phyloP scores from a whole-genome alignment of 2,797 vertebrate species.

The Leuciscus waleckii region DNA sequence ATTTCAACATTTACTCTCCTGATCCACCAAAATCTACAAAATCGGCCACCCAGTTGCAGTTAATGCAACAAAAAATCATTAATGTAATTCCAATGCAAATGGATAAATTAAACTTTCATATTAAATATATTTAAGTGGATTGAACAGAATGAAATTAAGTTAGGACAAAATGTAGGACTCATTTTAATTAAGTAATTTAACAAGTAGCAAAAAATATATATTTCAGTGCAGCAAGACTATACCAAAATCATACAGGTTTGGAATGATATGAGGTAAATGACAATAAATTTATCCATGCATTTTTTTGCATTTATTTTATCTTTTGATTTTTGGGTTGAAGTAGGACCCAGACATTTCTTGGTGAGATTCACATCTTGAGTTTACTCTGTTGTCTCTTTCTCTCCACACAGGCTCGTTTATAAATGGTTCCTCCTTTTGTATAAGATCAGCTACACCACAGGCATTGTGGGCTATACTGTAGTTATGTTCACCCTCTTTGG shows the following conservation, averaged over 20 bases:
- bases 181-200: neutral
- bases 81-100: neutral
- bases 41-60: neutral
- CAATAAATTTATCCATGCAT: too few relatives aligned
- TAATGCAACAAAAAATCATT: neutral
- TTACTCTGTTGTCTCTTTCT: neutral
- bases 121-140: neutral
- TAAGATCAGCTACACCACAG: conserved; percentile 97
- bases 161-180: neutral
- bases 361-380: neutral
- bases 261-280: neutral
- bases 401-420: conserved; percentile 88
- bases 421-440: conserved; percentile 99
- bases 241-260: neutral
- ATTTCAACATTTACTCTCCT: neutral
- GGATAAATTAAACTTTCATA: neutral
- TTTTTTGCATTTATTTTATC: neutral
- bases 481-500: conserved; percentile 99
- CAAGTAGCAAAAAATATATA: neutral
- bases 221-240: neutral
- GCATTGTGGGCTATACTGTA: conserved; percentile 93
- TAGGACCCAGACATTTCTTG: neutral
- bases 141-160: neutral
- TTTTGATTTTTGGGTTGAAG: conserved; percentile 2
- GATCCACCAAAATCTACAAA: neutral